Evolutionary conservation across 1,140 invertebrate species (phyloP), one percentile per base, ranked within the genome.

Genomic region (Lasioglossum baleicum): DNA sequence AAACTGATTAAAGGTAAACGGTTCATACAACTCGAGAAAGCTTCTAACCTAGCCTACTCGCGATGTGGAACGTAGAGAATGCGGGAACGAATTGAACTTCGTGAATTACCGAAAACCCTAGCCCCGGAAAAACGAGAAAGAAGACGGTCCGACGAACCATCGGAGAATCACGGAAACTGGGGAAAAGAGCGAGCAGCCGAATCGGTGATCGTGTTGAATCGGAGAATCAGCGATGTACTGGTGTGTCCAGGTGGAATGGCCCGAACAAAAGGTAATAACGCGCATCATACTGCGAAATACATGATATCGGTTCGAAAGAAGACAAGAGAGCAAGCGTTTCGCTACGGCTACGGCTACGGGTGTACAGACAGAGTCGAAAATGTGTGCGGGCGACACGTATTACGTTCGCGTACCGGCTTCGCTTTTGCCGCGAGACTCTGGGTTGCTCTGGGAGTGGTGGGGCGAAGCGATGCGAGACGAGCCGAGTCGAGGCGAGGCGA

Each of bases 371-470:
- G 63, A 8, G n/a, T 10, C 35, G 17, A 71, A 35, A 73, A 51
- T 15, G 51, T 64, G 61, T 73, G 40, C 60, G 40, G 48, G 22
- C 17, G 44, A 70, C 60, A 48, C 60, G 26, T 61, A 58, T 58
- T 58, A 20, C 8, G 22, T 70, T 58, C 74, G 66, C 42, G 60
- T 78, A 78, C 69, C 76, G 61, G 70, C 61, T 73, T 79, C 40
- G 26, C 48, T 73, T 58, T 79, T 44, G 40, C 51, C 40, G 17
- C 69, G 51, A 65, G 56, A 51, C 20, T 67, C 65, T 11, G 10
- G 26, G 40, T 51, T 20, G 13, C 15, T 15, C 51, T 20, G 2
- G 51, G 15, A 15, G 51, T 5, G 51, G 15, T 15, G 51, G 13
- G 51, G 15, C 3, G 51, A 17, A 15, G 6, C 15, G 51, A 20